Percentiles rank a stretch among this genome's conserved stretches.
These are phyloP conservation scores for Amphiprion percula DNA, from an alignment of 2,113 vertebrate genomes.

Conservation along the genomic window DNA sequence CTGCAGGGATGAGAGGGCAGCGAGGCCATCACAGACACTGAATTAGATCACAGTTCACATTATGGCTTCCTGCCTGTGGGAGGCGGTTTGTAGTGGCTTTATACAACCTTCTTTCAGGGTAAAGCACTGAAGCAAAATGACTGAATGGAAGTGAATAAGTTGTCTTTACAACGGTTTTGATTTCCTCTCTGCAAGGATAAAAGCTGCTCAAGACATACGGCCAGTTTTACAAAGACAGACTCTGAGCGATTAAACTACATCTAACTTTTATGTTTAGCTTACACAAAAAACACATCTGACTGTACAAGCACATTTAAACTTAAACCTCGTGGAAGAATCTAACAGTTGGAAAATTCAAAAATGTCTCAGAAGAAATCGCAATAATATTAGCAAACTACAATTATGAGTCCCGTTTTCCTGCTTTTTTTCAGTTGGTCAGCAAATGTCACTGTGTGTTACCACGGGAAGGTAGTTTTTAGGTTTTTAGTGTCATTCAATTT, in stretches of 20 bases:
- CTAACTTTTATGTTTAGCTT: too few species aligned
- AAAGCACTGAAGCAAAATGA: slow-evolving; percentile 6
- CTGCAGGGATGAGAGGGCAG: slow-evolving; percentile 51
- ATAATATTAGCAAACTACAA: too few species aligned
- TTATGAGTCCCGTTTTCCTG: too few species aligned
- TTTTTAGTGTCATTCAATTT: too few species aligned
- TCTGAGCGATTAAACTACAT: background rate
- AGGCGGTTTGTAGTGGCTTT: slow-evolving; percentile 24
- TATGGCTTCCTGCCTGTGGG: slow-evolving; percentile 32
- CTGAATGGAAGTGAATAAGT: background rate
- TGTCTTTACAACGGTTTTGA: background rate
- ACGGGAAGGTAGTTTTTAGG: too few species aligned
- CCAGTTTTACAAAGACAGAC: background rate
- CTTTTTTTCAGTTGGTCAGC: too few species aligned
- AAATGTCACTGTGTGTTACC: too few species aligned
- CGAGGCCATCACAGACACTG: slow-evolving; percentile 32
- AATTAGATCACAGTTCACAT: slow-evolving; percentile 61
- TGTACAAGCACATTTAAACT: too few species aligned
- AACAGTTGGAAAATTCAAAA: too few species aligned
- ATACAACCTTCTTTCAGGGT: slow-evolving; percentile 19
- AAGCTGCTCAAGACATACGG: background rate
- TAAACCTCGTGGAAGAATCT: too few species aligned
- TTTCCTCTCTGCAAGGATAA: background rate
- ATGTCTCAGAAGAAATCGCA: too few species aligned
- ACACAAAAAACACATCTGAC: too few species aligned